phyloP scores from a whole-genome alignment of 2,113 vertebrate genomes.

The Limanda limanda region DNA sequence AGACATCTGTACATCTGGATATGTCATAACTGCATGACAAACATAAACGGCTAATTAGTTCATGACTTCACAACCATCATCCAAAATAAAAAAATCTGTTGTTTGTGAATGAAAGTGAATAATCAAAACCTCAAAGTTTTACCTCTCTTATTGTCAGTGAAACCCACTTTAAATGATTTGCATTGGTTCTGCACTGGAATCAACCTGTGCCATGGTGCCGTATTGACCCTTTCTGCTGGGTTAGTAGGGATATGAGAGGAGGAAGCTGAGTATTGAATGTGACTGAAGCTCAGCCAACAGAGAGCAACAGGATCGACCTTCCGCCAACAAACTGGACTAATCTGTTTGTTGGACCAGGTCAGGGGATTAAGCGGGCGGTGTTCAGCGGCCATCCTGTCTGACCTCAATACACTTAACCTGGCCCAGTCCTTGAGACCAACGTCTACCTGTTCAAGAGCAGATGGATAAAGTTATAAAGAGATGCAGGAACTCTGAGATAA shows the following conservation, averaged over 20 bases:
- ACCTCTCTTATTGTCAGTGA: neutral
- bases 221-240: slow-evolving; percentile 29
- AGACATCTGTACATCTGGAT: slow-evolving; percentile 1
- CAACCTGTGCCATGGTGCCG: neutral
- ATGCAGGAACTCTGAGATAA: neutral
- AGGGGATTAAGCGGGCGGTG: slow-evolving; percentile 64
- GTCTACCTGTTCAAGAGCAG: slow-evolving; percentile 44
- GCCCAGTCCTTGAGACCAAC: slow-evolving; percentile 38
- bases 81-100: too few species aligned
- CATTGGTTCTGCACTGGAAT: too few species aligned
- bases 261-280: slow-evolving; percentile 61
- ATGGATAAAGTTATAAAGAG: neutral
- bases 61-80: too few species aligned
- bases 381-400: slow-evolving; percentile 64
- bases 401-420: slow-evolving; percentile 62
- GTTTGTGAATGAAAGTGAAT: too few species aligned
- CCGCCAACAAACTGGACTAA: slow-evolving; percentile 60
- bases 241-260: slow-evolving; percentile 41
- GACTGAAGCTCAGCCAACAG: slow-evolving; percentile 69
- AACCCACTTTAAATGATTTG: neutral
- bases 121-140: neutral
- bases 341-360: slow-evolving; percentile 68
- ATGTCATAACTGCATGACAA: neutral
- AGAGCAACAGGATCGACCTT: slow-evolving; percentile 63
- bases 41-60: neutral